Base-by-base conservation (phyloP, 2,888 invertebrate genomes). In the Drepana falcataria region DNA sequence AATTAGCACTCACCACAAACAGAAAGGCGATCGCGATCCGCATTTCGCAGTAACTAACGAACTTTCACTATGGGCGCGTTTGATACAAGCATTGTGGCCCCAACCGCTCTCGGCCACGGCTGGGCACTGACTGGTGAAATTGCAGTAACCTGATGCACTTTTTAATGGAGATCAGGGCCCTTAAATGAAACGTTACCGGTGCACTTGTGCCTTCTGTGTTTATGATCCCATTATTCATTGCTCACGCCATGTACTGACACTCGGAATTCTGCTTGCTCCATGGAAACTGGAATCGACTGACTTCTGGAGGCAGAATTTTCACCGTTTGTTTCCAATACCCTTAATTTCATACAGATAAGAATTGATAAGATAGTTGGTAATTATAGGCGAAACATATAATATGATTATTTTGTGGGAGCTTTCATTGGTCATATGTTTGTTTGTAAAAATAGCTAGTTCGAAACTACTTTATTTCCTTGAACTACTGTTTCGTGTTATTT, bases 1-100 rank as follows among this genome's bases (percentile, higher is more conserved):
- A 83, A 82, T 83, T 80, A 79, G 75, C 87, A 91, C 91, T 91
- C 91, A 91, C 91, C 91, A 89, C 87, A 87, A 89, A 84, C 83
- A 91, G 83, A 81, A 88, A 83, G 83, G 83, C 85, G 83, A 88
- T 83, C 79, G 86, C 85, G 78, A 84, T 77, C 82, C 85, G 85
- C 88, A 88, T 88, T 83, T 85, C 86, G 79, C 77, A 73, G 75
- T 73, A 9, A 44, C 83, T 88, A 87, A 78, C 83, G 82, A 81
- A 89, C 90, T 90, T 90, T 90, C 90, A 89, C 90, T 89, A 81
- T 69, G 74, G 67, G 69, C 83, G 77, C 77, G 77, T 68, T 71
- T 60, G 41, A 33, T 40, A 72, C 67, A 70, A 71, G 63, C 90
- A 90, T 90, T 65, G 80, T 89, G 83, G 71, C 69, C 60, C 68